phyloP scores from a whole-genome alignment of 2,797 vertebrate genomes.

The Eulemur mongoz region DNA sequence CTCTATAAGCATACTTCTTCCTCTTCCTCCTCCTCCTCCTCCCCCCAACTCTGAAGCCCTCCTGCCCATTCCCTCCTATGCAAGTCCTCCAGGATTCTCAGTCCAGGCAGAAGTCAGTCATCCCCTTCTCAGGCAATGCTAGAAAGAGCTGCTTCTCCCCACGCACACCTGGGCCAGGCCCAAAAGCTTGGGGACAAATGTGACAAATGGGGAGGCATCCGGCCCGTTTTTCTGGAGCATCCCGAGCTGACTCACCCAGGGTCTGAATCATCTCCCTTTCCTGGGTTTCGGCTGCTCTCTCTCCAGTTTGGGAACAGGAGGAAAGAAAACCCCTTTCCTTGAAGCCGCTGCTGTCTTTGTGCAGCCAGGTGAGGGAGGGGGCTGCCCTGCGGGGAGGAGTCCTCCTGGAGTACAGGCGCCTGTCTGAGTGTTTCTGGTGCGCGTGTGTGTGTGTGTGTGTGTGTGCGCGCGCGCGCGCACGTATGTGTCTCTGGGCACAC shows the following conservation, averaged over 20 bases:
- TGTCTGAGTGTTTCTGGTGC: rapidly evolving
- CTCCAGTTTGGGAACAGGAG: not conserved
- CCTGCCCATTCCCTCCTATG: not conserved
- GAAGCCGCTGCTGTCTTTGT: not conserved
- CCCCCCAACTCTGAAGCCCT: not conserved
- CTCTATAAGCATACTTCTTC: not conserved
- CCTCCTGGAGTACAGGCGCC: not conserved
- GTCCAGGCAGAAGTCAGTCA: not conserved
- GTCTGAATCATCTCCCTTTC: not conserved
- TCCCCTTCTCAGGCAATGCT: not conserved
- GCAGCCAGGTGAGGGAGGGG: too few relatives aligned
- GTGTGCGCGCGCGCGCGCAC: too few relatives aligned
- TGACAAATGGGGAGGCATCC: rapidly evolving
- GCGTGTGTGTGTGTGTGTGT: too few relatives aligned
- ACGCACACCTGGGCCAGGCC: not conserved
- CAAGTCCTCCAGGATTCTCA: not conserved
- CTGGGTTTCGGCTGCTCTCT: not conserved
- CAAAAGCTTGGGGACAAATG: not conserved
- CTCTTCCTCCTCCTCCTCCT: not conserved
- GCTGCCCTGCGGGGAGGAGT: rapidly evolving
- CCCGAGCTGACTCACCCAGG: not conserved
- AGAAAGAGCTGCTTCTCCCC: not conserved
- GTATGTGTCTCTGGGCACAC: not conserved
- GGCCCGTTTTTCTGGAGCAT: constrained; percentile 30
- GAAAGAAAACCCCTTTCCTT: rapidly evolving